phyloP scores from a whole-genome alignment of 2,888 invertebrate species.

The Lasiommata megera region DNA sequence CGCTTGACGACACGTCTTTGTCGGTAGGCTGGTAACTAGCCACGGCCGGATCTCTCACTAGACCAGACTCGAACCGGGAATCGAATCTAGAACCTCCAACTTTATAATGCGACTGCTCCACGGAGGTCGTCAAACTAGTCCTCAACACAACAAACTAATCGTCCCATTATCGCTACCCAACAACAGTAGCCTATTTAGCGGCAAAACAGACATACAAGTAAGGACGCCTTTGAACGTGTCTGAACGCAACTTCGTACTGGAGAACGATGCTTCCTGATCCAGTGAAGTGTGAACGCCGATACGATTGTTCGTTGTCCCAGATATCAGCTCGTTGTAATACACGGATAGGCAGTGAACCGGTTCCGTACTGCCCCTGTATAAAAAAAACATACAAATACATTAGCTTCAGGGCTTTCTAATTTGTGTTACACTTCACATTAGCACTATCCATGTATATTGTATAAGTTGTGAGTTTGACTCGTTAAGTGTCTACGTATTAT shows the following conservation, averaged over 20 bases:
- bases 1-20: too few relatives aligned
- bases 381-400: conserved; percentile 8
- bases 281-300: conserved; percentile 91
- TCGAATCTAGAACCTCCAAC: too few relatives aligned
- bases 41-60: too few relatives aligned
- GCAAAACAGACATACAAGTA: conserved; percentile 94
- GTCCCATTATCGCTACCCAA: conserved; percentile 96
- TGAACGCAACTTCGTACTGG: conserved; percentile 91
- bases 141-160: conserved; percentile 89
- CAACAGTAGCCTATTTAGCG: conserved; percentile 93
- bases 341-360: conserved; percentile 94
- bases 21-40: too few relatives aligned
- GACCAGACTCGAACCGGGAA: too few relatives aligned
- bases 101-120: too few relatives aligned
- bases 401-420: too few relatives aligned
- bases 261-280: conserved; percentile 87
- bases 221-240: conserved; percentile 96
- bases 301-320: conserved; percentile 95
- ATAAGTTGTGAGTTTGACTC: too few relatives aligned
- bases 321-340: conserved; percentile 90
- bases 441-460: too few relatives aligned
- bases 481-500: too few relatives aligned
- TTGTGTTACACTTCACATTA: too few relatives aligned
- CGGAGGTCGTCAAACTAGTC: too few relatives aligned
- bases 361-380: conserved; percentile 91